Evolutionary conservation across 2,113 vertebrate genomes (phyloP), one percentile per base, ranked within the genome.

Genomic region (Tilapia sparmanii): DNA sequence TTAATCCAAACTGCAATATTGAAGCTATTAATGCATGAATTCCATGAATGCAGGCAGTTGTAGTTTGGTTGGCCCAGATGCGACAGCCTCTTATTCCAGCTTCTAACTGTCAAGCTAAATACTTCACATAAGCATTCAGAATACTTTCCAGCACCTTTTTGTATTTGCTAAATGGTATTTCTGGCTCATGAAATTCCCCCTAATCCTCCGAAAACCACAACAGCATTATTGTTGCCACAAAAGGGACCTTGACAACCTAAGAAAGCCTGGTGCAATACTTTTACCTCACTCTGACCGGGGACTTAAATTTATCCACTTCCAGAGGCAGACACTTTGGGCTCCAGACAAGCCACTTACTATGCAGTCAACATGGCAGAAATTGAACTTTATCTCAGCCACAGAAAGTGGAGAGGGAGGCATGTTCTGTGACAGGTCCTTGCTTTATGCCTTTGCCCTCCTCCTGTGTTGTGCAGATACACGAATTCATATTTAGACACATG

Each of bases 321-420:
- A 87, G 63, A 89, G 66, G 80, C 84, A 63, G 89, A 87, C 80
- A 42, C 16, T 68, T 83, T 47, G 40, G 83, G 53, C 86, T 90
- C 63, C 88, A 88, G 24, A 89, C 78, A 81, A 81, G 47, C 88
- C 86, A 90, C 84, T 94, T 92, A 90, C 80, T 90, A 68, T 89
- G 42, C 59, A 87, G 81, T 68, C 81, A 90, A 54, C 71, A 83
- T 86, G 63, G 86, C 76, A 80, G 68, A 94, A 91, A 88, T 91
- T 81, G 88, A 90, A 90, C 90, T 90, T 80, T 84, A 54, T 87
- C 52, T 11, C 54, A 79, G 82, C 82, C 82, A 82, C 89, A 91
- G 86, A 86, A 94, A 91, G 83, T 87, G 68, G 86, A 90, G 84
- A 83, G 16, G 16, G 66, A 84, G 55, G 91, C 79, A 31, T 91